phyloP scores from a whole-genome alignment of 2,797 vertebrate species.

The Takifugu rubripes region DNA sequence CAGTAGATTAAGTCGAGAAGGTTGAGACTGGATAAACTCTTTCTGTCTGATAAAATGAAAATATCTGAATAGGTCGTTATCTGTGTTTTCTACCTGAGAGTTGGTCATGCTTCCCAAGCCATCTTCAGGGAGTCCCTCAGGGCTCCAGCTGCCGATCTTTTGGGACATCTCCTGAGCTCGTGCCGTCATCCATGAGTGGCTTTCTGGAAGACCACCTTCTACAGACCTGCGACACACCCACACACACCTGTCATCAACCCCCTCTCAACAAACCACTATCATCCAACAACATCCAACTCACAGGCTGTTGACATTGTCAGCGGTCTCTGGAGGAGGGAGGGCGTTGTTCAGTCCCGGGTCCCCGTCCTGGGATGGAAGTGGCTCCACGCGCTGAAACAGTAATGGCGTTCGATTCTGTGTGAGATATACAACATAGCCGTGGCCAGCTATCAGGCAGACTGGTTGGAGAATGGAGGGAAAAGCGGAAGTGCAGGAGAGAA shows the following conservation, averaged over 20 bases:
- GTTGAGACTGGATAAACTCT: slow-evolving; percentile 19
- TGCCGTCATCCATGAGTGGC: slow-evolving; percentile 92
- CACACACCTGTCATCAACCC: not conserved
- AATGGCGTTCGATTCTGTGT: slow-evolving; percentile 94
- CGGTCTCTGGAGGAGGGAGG: slow-evolving; percentile 72
- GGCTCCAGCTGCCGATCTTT: slow-evolving; percentile 91
- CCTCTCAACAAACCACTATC: not conserved
- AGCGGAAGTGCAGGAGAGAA: slow-evolving; percentile 51
- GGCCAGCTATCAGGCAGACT: slow-evolving; percentile 79
- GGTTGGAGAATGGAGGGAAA: slow-evolving; percentile 70
- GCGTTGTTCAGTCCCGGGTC: slow-evolving; percentile 76
- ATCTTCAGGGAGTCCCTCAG: slow-evolving; percentile 82
- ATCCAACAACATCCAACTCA: slow-evolving; percentile 70
- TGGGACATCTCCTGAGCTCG: slow-evolving; percentile 94
- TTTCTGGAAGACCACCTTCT: slow-evolving; percentile 82
- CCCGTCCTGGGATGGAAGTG: slow-evolving; percentile 83
- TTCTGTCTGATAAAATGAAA: not conserved
- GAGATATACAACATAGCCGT: slow-evolving; percentile 83
- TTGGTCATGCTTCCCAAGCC: slow-evolving; percentile 82
- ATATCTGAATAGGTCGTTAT: slow-evolving; percentile 2
- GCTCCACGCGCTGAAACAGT: slow-evolving; percentile 98
- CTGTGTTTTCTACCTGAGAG: slow-evolving; percentile 81
- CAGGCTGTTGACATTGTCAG: slow-evolving; percentile 77
- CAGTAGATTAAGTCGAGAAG: not conserved
- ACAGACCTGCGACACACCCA: slow-evolving; percentile 65